Evolutionary conservation across 2,113 vertebrate species (phyloP).

Genomic region (Donacobius atricapilla): DNA sequence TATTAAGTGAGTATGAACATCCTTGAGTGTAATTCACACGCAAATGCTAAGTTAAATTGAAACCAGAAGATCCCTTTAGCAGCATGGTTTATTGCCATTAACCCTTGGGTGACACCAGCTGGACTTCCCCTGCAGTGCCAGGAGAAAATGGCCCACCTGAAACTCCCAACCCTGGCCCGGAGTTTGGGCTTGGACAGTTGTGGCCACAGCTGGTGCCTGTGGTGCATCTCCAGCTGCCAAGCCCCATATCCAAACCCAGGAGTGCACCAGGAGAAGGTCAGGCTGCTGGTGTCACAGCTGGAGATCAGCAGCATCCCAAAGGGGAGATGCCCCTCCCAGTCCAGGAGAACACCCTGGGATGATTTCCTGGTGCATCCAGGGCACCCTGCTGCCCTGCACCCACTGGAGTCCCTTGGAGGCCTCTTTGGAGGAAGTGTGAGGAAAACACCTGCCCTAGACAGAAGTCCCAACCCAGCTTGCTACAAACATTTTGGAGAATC

Average conservation of each 20-base stretch:
- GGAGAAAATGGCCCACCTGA: neutral
- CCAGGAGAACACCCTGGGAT: neutral
- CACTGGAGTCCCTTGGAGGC: neutral
- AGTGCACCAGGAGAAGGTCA: neutral
- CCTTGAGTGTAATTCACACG: constrained; percentile 33
- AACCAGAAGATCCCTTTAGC: constrained; percentile 41
- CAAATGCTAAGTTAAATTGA: constrained; percentile 36
- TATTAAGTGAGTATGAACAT: constrained; percentile 31
- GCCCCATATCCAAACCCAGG: neutral
- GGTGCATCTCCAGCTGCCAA: neutral
- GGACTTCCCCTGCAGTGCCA: neutral
- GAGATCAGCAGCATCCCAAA: neutral
- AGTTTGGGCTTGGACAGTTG: neutral
- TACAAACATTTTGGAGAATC: neutral
- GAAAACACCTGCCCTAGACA: neutral
- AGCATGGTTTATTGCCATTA: neutral
- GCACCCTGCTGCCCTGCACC: neutral
- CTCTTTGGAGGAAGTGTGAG: neutral
- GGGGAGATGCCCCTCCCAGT: neutral
- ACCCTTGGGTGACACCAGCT: neutral
- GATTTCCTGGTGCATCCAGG: neutral
- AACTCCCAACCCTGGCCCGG: neutral
- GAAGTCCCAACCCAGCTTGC: neutral
- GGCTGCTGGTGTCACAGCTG: neutral
- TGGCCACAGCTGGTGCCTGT: neutral